Base-by-base conservation (phyloP, 1,140 invertebrate species). In the Drosophila kurseongensis region DNA sequence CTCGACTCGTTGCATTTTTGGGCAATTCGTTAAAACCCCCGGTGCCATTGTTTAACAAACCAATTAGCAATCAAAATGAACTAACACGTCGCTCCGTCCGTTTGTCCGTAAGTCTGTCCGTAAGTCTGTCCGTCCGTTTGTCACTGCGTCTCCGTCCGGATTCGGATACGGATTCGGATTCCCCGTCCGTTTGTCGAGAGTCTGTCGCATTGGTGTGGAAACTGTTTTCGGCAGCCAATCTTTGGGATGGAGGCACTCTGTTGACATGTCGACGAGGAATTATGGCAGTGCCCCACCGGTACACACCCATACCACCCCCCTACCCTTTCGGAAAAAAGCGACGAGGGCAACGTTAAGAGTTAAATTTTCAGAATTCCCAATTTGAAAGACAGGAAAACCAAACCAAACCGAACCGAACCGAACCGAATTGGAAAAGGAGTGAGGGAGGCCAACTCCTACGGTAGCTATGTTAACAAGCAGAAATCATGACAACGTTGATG, bases 1-100 rank as follows among this genome's bases (percentile, higher is more conserved):
- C 40, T 32, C 45, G 16, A 16, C 56, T 54, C 62, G 66, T 73
- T 90, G 78, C 84, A 90, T 88, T 88, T 86, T 91, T 91, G 88
- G 86, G 77, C 80, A 85, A 90, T 91, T 91, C 88, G 88, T 91
- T 91, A 88, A 91, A 84, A 91, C 52, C 69, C 79, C 69, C 63
- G 74, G 72, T 69, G 77, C 74, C 83, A 91, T 91, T 91, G 88
- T 91, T 90, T 91, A 91, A 88, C 88, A 90, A 91, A 91, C 88
- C 88, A 91, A 91, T 91, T 91, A 91, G 88, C 88, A 91, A 91
- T 91, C 88, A 91, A 88, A 91, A 91, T 91, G 88, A 91, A 84
- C 88, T 91, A 91, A 91, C 88, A 90, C 83, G 42, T 63, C 71
- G 58, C 61, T 59, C 66, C 38, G 35, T 42, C 47, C 56, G 52